Base-by-base conservation (phyloP, 2,888 invertebrate species). In the Aphrophora alni region DNA sequence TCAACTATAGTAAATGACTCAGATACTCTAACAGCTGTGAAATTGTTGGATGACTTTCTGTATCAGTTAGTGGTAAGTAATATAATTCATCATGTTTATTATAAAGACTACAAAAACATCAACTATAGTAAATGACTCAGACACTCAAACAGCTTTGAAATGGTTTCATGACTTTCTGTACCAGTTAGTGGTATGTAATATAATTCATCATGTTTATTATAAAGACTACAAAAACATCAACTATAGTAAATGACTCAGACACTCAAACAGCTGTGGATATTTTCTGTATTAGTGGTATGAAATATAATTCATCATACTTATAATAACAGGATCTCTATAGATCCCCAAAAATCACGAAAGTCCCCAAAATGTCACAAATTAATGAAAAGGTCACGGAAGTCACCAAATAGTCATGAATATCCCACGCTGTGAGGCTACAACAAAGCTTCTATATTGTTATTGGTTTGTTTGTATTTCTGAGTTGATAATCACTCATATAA, bases 141-240 rank as follows among this genome's bases (percentile, higher is more conserved):
- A 89, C 81, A 88, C 89, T 44, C 89, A 93, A 0, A 91, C 92
- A 68, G 92, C 93, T 14, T 90, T 94, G 0, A 90, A 91, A 84
- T 87, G 89, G 27, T 87, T 95, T 28, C 95, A 95, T 87, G 88
- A 89, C 70, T 89, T 93, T 69, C 82, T 86, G 24, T 73, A 81
- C 0, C 85, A 86, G 70, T 83, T 86, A 38, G 84, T 84, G 71
- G 86, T 86, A 83, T 83, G 84, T 80, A n/a, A n/a, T n/a, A n/a
- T n/a, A n/a, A n/a, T n/a, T n/a, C n/a, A n/a, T n/a, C n/a, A n/a
- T n/a, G n/a, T n/a, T n/a, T n/a, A n/a, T n/a, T n/a, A n/a, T n/a
- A n/a, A n/a, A n/a, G n/a, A n/a, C n/a, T n/a, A n/a, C 87, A 27
- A 88, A 87, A 17, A 86, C 86, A 84, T 84, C 84, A 69, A 59